phyloP scores from a whole-genome alignment of 1,140 invertebrate species.

The Artemia franciscana region DNA sequence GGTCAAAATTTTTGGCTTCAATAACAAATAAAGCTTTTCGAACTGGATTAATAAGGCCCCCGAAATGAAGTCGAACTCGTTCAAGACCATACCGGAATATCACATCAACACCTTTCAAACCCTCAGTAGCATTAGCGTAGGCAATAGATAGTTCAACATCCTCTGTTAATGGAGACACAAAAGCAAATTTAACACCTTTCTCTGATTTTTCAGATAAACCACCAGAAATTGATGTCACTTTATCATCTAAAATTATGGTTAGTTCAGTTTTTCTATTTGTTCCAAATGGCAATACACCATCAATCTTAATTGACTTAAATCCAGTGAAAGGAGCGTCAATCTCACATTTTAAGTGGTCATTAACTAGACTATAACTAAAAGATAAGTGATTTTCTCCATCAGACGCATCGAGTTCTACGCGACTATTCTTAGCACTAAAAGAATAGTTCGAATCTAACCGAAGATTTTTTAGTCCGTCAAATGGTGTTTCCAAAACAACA shows the following conservation, averaged over 20 bases:
- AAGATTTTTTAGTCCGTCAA: constrained; percentile 6
- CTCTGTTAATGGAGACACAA: neutral
- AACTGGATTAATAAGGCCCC: neutral
- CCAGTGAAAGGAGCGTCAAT: neutral
- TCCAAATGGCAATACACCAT: neutral
- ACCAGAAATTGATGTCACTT: neutral
- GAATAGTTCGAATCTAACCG: neutral
- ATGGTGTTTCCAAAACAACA: constrained; percentile 3
- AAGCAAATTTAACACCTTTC: neutral
- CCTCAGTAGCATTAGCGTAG: neutral
- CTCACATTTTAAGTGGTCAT: neutral
- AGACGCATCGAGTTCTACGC: neutral
- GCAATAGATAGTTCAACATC: neutral
- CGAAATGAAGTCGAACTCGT: neutral
- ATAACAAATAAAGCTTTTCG: neutral
- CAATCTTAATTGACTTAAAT: neutral
- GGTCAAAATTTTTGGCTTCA: neutral
- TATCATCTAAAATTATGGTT: neutral
- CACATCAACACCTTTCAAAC: neutral
- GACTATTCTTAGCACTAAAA: neutral
- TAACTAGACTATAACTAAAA: neutral
- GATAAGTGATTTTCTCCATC: neutral
- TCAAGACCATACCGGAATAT: neutral
- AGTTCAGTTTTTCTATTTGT: neutral
- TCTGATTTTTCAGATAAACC: neutral